Evolutionary conservation across 1,140 invertebrate species (phyloP).

Genomic region (Trissolcus basalis): DNA sequence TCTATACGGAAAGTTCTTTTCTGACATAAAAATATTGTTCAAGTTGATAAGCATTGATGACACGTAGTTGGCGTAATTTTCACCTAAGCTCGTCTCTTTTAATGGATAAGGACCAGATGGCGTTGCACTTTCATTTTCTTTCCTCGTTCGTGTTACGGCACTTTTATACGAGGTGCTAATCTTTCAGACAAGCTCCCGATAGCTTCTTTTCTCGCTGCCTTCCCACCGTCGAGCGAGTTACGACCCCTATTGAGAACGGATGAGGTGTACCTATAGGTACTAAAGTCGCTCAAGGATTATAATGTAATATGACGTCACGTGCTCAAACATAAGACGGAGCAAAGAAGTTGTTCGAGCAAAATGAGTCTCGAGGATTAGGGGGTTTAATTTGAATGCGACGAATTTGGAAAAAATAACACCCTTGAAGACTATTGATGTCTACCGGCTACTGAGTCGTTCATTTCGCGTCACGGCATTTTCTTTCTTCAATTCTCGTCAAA

Average conservation of each 20-base stretch:
- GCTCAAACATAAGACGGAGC: constrained; percentile 36
- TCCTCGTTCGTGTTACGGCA: constrained; percentile 64
- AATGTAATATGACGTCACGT: constrained; percentile 69
- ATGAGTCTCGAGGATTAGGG: constrained; percentile 41
- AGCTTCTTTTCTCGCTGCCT: constrained; percentile 40
- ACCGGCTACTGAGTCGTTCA: too few relatives aligned
- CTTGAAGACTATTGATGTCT: constrained; percentile 6
- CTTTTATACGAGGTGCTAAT: constrained; percentile 77
- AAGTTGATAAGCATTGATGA: too few relatives aligned
- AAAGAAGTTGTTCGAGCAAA: constrained; percentile 48
- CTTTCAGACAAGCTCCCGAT: constrained; percentile 72
- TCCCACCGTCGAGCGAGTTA: constrained; percentile 30
- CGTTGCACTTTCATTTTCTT: constrained; percentile 39
- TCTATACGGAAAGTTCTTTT: too few relatives aligned
- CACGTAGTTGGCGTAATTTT: background rate
- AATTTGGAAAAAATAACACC: constrained; percentile 47
- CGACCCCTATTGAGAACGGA: constrained; percentile 57
- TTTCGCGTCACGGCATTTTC: too few relatives aligned
- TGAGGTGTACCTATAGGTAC: constrained; percentile 57
- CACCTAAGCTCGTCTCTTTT: constrained; percentile 3
- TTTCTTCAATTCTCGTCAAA: too few relatives aligned
- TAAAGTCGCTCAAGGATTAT: constrained; percentile 69
- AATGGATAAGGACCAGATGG: constrained; percentile 23
- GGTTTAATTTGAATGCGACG: constrained; percentile 49
- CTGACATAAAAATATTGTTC: too few relatives aligned